Evolutionary conservation across 2,888 invertebrate genomes (phyloP).

Genomic region (Monoplex corrugatus): DNA sequence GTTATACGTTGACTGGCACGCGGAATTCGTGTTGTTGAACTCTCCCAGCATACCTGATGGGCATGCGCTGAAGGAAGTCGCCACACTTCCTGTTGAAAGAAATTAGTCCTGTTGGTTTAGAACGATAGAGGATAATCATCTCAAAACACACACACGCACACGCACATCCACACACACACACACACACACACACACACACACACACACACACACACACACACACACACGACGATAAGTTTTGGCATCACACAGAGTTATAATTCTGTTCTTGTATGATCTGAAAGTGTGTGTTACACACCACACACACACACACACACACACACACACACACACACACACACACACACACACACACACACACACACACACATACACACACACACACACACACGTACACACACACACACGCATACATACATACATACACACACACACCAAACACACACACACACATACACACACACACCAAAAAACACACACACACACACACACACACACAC

Average conservation of each 20-base stretch:
- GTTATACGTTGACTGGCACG: slow-evolving; percentile 1
- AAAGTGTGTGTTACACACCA: too few relatives aligned
- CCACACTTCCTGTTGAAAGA: background rate
- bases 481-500: slow-evolving; percentile 42
- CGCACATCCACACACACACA: background rate
- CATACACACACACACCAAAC: slow-evolving; percentile 11
- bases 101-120: too few relatives aligned
- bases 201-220: background rate
- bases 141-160: background rate
- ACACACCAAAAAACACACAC: slow-evolving; percentile 38
- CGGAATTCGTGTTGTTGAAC: slow-evolving; percentile 15
- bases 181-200: slow-evolving; percentile 11
- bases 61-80: background rate
- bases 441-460: slow-evolving; percentile 36
- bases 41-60: background rate
- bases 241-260: background rate
- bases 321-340: background rate
- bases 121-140: too few relatives aligned
- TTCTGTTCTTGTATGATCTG: too few relatives aligned
- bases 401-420: slow-evolving; percentile 19
- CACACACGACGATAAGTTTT: background rate
- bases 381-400: slow-evolving; percentile 4
- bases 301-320: slow-evolving; percentile 8
- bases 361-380: slow-evolving; percentile 7
- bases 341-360: slow-evolving; percentile 6